These are phyloP conservation scores for Scyliorhinus canicula DNA, from an alignment of 2,797 vertebrate genomes.

Conservation along the genomic window DNA sequence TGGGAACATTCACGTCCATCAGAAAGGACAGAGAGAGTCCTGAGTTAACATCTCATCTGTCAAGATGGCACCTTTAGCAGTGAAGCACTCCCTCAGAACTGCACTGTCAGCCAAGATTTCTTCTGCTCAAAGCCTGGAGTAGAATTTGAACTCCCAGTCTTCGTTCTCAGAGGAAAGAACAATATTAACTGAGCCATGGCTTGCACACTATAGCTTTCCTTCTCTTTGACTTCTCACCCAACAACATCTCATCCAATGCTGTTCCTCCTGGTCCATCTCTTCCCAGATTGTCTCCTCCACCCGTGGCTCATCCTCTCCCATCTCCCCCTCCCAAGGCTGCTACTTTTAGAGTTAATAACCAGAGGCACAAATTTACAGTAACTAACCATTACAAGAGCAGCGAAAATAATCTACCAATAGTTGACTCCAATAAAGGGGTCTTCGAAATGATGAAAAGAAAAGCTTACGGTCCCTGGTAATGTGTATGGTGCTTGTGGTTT, in stretches of 20 bases:
- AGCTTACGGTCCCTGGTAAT: not conserved
- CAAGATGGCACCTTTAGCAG: not conserved
- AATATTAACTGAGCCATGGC: too few relatives aligned
- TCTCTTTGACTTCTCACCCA: not conserved
- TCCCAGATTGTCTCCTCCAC: too few relatives aligned
- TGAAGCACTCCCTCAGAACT: not conserved
- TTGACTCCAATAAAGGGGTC: not conserved
- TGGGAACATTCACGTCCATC: not conserved
- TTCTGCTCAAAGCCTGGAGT: not conserved
- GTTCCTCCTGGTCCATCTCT: too few relatives aligned
- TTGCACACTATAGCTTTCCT: not conserved
- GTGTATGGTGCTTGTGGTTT: not conserved
- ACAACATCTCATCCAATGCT: too few relatives aligned
- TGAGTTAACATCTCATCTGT: not conserved
- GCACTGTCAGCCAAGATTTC: not conserved
- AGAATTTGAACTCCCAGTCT: not conserved
- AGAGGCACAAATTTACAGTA: not conserved
- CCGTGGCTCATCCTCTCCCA: too few relatives aligned
- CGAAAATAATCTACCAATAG: not conserved
- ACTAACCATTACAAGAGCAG: not conserved
- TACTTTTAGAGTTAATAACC: not conserved
- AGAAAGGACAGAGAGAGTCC: not conserved
- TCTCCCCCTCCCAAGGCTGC: not conserved
- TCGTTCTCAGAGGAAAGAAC: not conserved
- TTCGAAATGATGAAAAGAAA: not conserved